These are phyloP conservation scores for Papilio aristodemus DNA, from an alignment of 1,140 invertebrate genomes.

Conservation along the genomic window DNA sequence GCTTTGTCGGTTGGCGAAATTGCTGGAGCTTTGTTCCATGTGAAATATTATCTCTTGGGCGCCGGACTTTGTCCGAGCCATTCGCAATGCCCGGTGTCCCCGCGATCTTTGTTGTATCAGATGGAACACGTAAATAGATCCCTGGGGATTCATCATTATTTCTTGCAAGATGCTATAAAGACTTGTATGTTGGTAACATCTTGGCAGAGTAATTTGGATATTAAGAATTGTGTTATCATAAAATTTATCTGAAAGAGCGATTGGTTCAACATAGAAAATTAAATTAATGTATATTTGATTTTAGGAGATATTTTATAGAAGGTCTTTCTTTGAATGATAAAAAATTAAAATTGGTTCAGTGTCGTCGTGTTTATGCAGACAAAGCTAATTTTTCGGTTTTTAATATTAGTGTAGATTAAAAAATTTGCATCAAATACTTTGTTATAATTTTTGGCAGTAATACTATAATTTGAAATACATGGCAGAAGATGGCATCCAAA, in stretches of 20 bases:
- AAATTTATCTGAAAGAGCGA: too few relatives aligned
- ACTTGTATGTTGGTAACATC: not conserved
- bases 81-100: slow-evolving; percentile 40
- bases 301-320: too few relatives aligned
- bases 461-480: too few relatives aligned
- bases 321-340: too few relatives aligned
- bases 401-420: too few relatives aligned
- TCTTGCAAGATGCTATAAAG: not conserved
- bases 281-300: too few relatives aligned
- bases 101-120: slow-evolving; percentile 45
- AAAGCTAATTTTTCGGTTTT: too few relatives aligned
- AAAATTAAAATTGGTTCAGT: too few relatives aligned
- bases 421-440: too few relatives aligned
- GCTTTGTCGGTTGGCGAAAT: slow-evolving; percentile 72
- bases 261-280: too few relatives aligned
- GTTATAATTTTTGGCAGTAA: too few relatives aligned
- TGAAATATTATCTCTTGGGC: slow-evolving; percentile 68
- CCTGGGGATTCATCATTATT: slow-evolving; percentile 9
- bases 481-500: not conserved
- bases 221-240: not conserved
- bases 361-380: too few relatives aligned
- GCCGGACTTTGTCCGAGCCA: slow-evolving; percentile 44
- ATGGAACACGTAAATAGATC: slow-evolving; percentile 36
- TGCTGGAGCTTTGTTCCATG: slow-evolving; percentile 70
- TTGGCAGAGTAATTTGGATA: not conserved